Conservation (phyloP, 2,113 vertebrate genomes). For the Etheostoma spectabile region DNA sequence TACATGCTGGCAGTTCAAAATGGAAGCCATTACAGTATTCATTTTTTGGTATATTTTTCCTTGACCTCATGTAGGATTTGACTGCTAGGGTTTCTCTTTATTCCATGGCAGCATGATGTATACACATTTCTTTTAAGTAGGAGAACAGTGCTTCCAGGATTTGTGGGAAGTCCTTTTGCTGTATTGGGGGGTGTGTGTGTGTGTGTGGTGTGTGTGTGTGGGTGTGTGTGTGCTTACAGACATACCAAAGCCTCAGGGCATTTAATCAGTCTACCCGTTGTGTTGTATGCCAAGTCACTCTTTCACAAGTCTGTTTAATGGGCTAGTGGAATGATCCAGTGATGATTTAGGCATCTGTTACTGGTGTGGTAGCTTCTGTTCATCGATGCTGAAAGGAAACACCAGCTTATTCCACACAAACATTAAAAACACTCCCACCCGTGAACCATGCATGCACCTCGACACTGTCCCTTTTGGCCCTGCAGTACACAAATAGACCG, state of each 20-base stretch:
- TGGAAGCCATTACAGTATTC: constrained; percentile 24
- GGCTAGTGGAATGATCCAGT: constrained; percentile 48
- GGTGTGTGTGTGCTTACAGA: constrained; percentile 58
- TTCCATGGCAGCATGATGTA: constrained; percentile 52
- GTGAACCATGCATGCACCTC: constrained; percentile 1
- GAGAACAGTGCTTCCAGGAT: constrained; percentile 50
- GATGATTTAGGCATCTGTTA: constrained; percentile 43
- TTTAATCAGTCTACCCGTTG: constrained; percentile 65
- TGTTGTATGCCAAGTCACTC: constrained; percentile 48
- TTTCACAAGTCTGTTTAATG: constrained; percentile 34
- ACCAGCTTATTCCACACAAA: constrained; percentile 36
- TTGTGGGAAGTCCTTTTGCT: constrained; percentile 64
- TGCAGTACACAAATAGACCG: neutral
- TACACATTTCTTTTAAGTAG: constrained; percentile 50
- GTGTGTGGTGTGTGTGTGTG: constrained; percentile 54
- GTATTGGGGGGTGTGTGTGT: constrained; percentile 52
- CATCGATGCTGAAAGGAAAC: constrained; percentile 32
- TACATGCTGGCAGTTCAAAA: constrained; percentile 27
- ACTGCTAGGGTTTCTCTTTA: constrained; percentile 25
- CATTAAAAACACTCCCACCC: constrained; percentile 27
- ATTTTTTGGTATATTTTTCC: neutral
- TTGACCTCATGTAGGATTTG: neutral
- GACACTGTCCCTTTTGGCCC: constrained; percentile 7
- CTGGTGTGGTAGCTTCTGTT: constrained; percentile 50
- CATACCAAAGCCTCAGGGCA: constrained; percentile 66